These are phyloP conservation scores for Tenualosa thibaudeaui DNA, from an alignment of 2,797 vertebrate genomes.

Conservation along the genomic window DNA sequence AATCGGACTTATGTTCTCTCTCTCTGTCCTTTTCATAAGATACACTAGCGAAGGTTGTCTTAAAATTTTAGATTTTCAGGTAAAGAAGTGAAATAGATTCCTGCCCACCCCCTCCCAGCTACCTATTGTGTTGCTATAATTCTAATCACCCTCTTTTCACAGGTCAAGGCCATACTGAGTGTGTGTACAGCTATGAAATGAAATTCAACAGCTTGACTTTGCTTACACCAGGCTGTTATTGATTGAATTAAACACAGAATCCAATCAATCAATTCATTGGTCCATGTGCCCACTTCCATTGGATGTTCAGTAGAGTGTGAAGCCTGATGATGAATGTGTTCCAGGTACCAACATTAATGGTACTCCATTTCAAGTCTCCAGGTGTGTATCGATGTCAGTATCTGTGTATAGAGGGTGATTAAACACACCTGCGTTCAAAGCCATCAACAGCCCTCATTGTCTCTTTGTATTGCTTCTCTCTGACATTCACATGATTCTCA, in stretches of 20 bases:
- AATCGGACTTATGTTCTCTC: constrained; percentile 42
- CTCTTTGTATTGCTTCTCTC: not conserved
- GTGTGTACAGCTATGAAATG: not conserved
- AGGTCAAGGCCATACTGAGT: not conserved
- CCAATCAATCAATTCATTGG: not conserved
- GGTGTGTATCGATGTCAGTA: not conserved
- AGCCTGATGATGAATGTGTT: not conserved
- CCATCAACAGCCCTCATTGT: not conserved
- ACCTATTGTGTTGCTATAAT: not conserved
- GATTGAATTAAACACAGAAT: not conserved
- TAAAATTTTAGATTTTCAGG: not conserved
- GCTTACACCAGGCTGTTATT: not conserved
- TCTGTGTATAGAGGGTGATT: not conserved
- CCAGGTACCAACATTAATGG: not conserved
- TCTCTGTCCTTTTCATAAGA: not conserved
- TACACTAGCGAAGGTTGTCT: not conserved
- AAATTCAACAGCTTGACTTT: not conserved
- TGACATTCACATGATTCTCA: not conserved
- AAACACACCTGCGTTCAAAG: not conserved
- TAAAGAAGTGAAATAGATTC: not conserved
- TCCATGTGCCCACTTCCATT: not conserved
- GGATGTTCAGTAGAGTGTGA: not conserved
- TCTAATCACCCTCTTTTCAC: not conserved
- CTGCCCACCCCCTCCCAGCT: not conserved
- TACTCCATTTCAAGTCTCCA: not conserved